Evolutionary conservation across 2,888 invertebrate genomes (phyloP).

Genomic region (Carpatolechia fugitivella): DNA sequence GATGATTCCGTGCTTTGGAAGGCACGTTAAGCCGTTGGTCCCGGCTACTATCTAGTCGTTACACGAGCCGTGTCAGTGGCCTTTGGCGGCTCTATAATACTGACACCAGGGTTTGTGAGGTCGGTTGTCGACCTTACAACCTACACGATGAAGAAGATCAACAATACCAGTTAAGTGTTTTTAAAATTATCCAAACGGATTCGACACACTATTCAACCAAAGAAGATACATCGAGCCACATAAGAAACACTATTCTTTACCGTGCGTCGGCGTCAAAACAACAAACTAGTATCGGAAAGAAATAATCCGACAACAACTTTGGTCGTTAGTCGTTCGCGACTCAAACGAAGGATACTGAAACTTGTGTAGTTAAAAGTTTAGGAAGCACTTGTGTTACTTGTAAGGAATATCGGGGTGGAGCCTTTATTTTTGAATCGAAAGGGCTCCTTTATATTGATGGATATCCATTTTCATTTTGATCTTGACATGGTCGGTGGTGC

Average conservation of each 20-base stretch:
- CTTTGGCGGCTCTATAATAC: too few species aligned
- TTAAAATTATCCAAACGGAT: too few species aligned
- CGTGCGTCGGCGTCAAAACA: slow-evolving; percentile 25
- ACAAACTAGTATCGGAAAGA: slow-evolving; percentile 31
- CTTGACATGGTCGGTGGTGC: too few species aligned
- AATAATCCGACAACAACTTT: slow-evolving; percentile 35
- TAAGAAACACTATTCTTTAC: slow-evolving; percentile 12
- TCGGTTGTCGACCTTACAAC: too few species aligned
- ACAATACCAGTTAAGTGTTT: too few species aligned
- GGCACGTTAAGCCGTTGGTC: too few species aligned
- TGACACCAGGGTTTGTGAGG: too few species aligned
- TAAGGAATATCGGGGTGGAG: background rate
- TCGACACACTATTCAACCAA: too few species aligned
- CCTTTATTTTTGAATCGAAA: background rate
- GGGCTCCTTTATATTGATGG: background rate
- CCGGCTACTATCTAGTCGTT: too few species aligned
- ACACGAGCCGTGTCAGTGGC: too few species aligned
- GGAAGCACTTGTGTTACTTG: background rate
- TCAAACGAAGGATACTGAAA: slow-evolving; percentile 37
- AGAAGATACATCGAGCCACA: background rate
- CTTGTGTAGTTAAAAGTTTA: slow-evolving; percentile 31
- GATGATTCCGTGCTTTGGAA: too few species aligned
- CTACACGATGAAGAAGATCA: too few species aligned
- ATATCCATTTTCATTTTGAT: background rate
- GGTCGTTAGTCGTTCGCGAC: slow-evolving; percentile 42